Percentiles rank a stretch among this genome's conserved stretches.
phyloP scores from a whole-genome alignment of 2,888 invertebrate genomes.

The Schizotus pectinicornis region DNA sequence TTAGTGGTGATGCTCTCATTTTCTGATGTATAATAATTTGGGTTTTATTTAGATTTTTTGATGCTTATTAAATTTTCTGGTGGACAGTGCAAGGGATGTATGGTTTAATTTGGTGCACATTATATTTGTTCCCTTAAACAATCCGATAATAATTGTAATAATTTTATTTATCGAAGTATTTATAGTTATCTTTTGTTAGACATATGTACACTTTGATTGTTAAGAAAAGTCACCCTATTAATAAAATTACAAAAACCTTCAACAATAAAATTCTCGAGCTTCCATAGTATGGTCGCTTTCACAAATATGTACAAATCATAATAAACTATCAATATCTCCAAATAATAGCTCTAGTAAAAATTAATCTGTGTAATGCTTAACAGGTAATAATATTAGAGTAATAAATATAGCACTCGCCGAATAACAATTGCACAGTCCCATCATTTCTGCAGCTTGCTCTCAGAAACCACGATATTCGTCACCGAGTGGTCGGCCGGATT shows the following conservation, averaged over 20 bases:
- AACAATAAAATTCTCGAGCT: conserved; percentile 10
- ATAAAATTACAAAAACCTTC: conserved; percentile 1
- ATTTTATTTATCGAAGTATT: too few relatives aligned
- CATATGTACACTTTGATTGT: too few relatives aligned
- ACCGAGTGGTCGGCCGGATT: conserved; percentile 51
- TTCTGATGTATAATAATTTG: too few relatives aligned
- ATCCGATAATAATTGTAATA: too few relatives aligned
- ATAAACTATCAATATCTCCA: not conserved
- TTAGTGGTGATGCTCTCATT: too few relatives aligned
- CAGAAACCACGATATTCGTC: conserved; percentile 53
- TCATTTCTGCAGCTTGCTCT: conserved; percentile 43
- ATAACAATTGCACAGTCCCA: conserved; percentile 13
- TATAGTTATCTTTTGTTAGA: too few relatives aligned
- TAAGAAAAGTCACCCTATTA: too few relatives aligned
- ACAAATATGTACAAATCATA: conserved; percentile 10
- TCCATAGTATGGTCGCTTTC: not conserved
- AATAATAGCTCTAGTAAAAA: not conserved
- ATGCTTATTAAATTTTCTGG: too few relatives aligned
- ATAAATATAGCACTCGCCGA: conserved; percentile 6
- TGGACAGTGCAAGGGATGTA: too few relatives aligned
- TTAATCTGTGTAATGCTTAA: not conserved
- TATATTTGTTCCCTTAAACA: too few relatives aligned
- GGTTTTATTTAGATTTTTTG: too few relatives aligned
- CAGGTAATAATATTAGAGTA: conserved; percentile 5
- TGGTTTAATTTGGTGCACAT: too few relatives aligned